Evolutionary conservation across 2,113 vertebrate species (phyloP), one percentile per base, ranked within the genome.

Genomic region (Melanostigma gelatinosum): DNA sequence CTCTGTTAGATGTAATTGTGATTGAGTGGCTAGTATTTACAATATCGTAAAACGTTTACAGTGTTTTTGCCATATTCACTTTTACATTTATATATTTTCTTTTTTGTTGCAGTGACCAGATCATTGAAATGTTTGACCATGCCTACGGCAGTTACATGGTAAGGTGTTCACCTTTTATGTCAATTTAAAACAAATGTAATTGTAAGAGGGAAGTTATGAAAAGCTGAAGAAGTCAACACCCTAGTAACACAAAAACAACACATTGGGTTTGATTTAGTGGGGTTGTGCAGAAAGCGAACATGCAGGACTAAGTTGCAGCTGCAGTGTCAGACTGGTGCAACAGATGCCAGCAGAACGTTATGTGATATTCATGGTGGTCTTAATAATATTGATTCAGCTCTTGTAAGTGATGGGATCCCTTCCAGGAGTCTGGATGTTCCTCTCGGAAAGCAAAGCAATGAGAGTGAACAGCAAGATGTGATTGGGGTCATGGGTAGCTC

Each of bases 91-190:
- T 29, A 29, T 29, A 29, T 75, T 77, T 52, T 8, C 8, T 24
- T 20, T 13, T 22, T 79, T 50, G 48, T 48, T 92, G 42, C 87
- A 96, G 96, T 90, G 89, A 95, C 73, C 93, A 95, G 81, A 91
- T 96, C 38, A 10, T 96, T 87, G 96, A 96, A 86, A 96, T 96
- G 96, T 96, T 96, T 75, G 95, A 96, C 84, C 96, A 96, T 16
- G 96, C 96, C 4, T 96, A 95, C 40, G 94, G 94, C 60, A 96
- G 94, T 91, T 96, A 96, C 88, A 96, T 96, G 96, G 96, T 96
- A 93, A 93, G 90, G 16, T 52, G 5, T 65, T 76, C 22, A 57
- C 4, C 4, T 48, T 32, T 46, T 6, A 24, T 22, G 0, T 15
- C 10, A 12, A 22, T 40, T 78, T 13, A 10, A 8, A 79, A 15